Base-by-base conservation (phyloP, 1,140 invertebrate genomes). In the Artemia franciscana region DNA sequence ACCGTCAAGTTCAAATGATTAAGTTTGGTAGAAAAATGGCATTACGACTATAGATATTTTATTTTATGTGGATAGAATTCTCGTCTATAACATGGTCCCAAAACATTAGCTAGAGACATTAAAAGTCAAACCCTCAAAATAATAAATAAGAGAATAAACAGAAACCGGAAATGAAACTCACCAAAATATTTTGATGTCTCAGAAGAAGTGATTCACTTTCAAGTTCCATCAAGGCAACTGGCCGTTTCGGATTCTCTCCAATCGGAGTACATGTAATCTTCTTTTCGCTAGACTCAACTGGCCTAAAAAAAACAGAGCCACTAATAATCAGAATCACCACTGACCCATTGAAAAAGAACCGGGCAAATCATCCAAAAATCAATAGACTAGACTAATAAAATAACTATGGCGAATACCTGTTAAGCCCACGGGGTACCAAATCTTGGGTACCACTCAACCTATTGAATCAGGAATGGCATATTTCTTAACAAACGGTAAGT, bases 191-290 rank as follows among this genome's bases (percentile, higher is more conserved):
- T 80, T 80, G 66, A 81, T 80, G 78, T 27, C 79, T 75, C 9
- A 84, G 75, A 74, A 81, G 83, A 28, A 82, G 71, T 68, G 81
- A 84, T 68, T 85, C 84, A 5, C 78, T 71, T 73, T 89, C 84
- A 69, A 86, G 75, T 62, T 81, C 77, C 18, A 83, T 69, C 60
- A 92, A 75, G 66, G 79, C 81, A 62, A 78, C 75, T 0, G 92
- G 92, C 72, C 84, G 84, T 60, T 78, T 81, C 0, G 83, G 82
- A 2, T 84, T 77, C 18, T 77, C 80, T 2, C 79, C 80, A 0
- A 85, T 64, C 15, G 90, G 80, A 56, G 82, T 73, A 70, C 91
- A 95, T 65, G 82, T 80, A 28, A 95, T 92, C 60, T 82, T 74
- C 71, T 87, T 82, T 68, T 90, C 85, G 9, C 80, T 84, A 4